Conservation (phyloP, 2,888 invertebrate genomes). For the Spilarctia lutea region DNA sequence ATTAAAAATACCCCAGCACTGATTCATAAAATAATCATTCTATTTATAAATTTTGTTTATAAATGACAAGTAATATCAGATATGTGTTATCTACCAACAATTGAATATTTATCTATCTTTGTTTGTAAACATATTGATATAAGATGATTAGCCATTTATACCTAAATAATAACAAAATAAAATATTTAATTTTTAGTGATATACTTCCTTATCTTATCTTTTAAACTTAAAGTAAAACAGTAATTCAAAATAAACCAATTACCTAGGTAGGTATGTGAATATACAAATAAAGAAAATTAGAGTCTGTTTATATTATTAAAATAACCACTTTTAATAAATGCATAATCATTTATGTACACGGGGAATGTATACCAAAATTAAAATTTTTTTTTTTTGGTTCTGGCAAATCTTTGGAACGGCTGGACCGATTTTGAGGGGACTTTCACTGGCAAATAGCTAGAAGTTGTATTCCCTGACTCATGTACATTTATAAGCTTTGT, state of each 20-base stretch:
- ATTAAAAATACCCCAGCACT: constrained; percentile 16
- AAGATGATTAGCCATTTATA: background rate
- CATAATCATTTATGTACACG: too few relatives aligned
- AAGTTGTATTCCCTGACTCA: too few relatives aligned
- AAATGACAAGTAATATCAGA: constrained; percentile 5
- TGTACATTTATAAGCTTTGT: too few relatives aligned
- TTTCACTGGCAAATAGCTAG: too few relatives aligned
- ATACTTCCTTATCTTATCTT: background rate
- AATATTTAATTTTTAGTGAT: background rate
- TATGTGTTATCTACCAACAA: constrained; percentile 18
- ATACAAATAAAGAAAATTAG: too few relatives aligned
- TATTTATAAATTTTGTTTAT: constrained; percentile 21
- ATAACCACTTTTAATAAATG: too few relatives aligned
- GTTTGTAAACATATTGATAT: constrained; percentile 11
- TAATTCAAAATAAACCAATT: background rate
- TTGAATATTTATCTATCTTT: constrained; percentile 28
- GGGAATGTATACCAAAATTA: too few relatives aligned
- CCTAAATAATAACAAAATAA: background rate
- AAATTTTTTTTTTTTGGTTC: too few relatives aligned
- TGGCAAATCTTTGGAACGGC: too few relatives aligned
- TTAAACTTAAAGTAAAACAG: background rate
- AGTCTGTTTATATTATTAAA: too few relatives aligned
- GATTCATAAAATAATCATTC: constrained; percentile 23
- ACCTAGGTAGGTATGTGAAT: too few relatives aligned
- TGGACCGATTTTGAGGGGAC: too few relatives aligned